A percentile compares a stretch with the other conserved stretches of the same genome.
Conservation (phyloP, 1,140 invertebrate genomes). For the Sipha flava region DNA sequence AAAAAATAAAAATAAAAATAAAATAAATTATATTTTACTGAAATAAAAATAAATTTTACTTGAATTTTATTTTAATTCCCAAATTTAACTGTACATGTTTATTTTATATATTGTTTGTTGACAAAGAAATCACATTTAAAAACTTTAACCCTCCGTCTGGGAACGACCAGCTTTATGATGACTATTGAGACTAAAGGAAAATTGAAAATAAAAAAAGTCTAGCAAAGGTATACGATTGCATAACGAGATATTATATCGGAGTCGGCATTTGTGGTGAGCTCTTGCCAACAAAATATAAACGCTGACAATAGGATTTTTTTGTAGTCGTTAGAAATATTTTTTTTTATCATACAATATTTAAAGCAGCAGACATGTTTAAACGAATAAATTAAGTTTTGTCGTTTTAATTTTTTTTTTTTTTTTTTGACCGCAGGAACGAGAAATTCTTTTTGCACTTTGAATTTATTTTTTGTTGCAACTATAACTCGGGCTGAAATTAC, state of each 20-base stretch:
- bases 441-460: background rate
- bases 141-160: background rate
- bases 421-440: background rate
- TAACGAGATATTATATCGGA: background rate
- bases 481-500: too few relatives aligned
- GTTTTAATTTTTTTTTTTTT: background rate
- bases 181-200: background rate
- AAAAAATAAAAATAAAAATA: too few relatives aligned
- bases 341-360: constrained; percentile 4
- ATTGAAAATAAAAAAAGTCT: background rate
- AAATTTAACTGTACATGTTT: background rate
- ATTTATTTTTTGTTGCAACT: too few relatives aligned
- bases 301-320: constrained; percentile 3
- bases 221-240: background rate
- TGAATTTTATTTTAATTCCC: too few relatives aligned
- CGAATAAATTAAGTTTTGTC: constrained; percentile 19
- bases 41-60: too few relatives aligned
- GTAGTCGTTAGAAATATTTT: background rate
- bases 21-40: too few relatives aligned
- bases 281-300: constrained; percentile 2
- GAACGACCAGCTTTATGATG: background rate
- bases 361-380: background rate
- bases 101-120: background rate
- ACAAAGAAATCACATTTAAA: background rate
- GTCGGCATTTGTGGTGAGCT: background rate